These are phyloP conservation scores for Phalanger gymnotis DNA, from an alignment of 2,797 vertebrate genomes.

Conservation along the genomic window DNA sequence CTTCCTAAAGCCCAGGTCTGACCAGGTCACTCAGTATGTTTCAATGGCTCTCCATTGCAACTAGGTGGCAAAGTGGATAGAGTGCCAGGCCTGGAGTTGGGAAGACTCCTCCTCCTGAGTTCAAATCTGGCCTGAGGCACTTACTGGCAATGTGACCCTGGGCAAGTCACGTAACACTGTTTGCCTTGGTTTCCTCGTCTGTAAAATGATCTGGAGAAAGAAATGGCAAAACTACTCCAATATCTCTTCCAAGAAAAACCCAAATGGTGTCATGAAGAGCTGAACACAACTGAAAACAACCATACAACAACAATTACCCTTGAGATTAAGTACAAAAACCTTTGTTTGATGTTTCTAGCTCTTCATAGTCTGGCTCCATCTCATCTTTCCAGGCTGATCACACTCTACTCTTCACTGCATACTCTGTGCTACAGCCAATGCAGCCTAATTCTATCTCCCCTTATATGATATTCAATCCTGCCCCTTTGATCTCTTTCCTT, in stretches of 20 bases:
- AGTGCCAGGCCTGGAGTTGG: not conserved
- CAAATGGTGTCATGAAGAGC: not conserved
- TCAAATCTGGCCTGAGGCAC: not conserved
- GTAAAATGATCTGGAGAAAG: not conserved
- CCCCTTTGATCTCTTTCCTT: not conserved
- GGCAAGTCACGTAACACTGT: not conserved
- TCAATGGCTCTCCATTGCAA: not conserved
- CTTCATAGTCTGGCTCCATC: not conserved
- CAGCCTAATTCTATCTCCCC: not conserved
- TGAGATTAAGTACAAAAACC: not conserved
- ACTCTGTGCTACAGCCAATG: not conserved
- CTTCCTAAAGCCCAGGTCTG: not conserved
- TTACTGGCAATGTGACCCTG: not conserved
- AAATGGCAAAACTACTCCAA: not conserved
- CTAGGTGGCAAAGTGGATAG: not conserved
- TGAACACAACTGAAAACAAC: not conserved
- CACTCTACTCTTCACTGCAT: no score
- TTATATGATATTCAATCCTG: not conserved
- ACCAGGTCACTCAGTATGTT: not conserved
- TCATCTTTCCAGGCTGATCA: no score
- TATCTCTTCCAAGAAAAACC: not conserved
- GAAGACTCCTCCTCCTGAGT: not conserved
- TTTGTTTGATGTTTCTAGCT: not conserved
- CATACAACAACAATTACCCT: not conserved
- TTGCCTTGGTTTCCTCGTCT: not conserved